These are phyloP conservation scores for Numenius arquata DNA, from an alignment of 2,113 vertebrate species.

Conservation along the genomic window DNA sequence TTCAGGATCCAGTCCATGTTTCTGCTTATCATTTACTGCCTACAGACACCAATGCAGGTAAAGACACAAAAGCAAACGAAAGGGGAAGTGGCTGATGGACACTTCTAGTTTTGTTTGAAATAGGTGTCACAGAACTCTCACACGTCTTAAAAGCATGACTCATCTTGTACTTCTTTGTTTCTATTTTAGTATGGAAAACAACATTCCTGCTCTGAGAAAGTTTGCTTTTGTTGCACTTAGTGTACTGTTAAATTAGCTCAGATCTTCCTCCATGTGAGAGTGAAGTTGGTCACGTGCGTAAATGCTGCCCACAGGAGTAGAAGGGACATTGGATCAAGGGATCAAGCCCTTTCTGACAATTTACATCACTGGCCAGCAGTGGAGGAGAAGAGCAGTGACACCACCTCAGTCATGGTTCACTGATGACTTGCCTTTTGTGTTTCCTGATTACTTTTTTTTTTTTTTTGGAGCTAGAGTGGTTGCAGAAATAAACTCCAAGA, in stretches of 20 bases:
- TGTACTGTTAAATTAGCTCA: not conserved
- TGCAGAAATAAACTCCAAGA: not conserved
- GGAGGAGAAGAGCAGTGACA: not conserved
- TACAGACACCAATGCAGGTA: not conserved
- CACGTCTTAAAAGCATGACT: not conserved
- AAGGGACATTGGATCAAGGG: not conserved
- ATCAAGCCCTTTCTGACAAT: not conserved
- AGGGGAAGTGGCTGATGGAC: not conserved
- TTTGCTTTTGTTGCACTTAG: not conserved
- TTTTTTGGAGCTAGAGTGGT: not conserved
- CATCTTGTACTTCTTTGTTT: not conserved
- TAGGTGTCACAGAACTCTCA: not conserved
- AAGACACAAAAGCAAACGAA: not conserved
- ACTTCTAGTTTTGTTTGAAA: not conserved
- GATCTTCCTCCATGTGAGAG: rapidly evolving
- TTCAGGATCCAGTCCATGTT: not conserved
- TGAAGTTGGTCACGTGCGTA: not conserved
- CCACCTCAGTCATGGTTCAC: not conserved
- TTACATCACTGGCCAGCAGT: not conserved
- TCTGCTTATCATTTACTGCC: not conserved
- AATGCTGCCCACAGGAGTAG: not conserved
- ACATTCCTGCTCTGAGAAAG: not conserved
- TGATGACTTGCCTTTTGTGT: not conserved
- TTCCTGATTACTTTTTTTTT: not conserved
- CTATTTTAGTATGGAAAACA: not conserved